These are phyloP conservation scores for Pseudorhombus dupliciocellatus DNA, from an alignment of 2,113 vertebrate species.

Conservation along the genomic window DNA sequence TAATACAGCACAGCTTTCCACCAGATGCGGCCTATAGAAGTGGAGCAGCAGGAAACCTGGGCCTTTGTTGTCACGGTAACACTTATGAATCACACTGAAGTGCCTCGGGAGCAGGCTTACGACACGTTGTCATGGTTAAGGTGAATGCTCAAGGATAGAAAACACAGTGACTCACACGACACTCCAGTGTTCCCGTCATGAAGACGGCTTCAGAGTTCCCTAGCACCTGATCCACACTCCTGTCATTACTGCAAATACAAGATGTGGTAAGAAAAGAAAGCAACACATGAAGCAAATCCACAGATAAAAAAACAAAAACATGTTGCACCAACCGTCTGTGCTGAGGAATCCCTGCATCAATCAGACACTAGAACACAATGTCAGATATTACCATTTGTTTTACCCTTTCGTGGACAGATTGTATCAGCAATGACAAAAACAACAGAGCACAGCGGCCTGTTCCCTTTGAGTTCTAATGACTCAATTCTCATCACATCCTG, in stretches of 20 bases:
- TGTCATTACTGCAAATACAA: too few species aligned
- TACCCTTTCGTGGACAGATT: not conserved
- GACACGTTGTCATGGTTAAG: not conserved
- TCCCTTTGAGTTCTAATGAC: not conserved
- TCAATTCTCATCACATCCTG: not conserved
- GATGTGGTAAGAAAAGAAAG: too few species aligned
- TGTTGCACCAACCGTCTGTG: not conserved
- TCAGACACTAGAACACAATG: not conserved
- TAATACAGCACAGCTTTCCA: too few species aligned
- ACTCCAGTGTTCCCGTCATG: too few species aligned
- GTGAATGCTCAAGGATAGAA: not conserved
- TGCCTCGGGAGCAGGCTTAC: not conserved
- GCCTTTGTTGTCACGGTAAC: not conserved
- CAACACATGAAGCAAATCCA: too few species aligned
- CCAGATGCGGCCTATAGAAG: not conserved
- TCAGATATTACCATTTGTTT: not conserved
- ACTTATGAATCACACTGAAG: not conserved
- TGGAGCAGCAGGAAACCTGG: not conserved
- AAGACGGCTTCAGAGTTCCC: too few species aligned
- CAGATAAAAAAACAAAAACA: too few species aligned
- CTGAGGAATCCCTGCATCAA: not conserved
- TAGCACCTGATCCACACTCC: too few species aligned
- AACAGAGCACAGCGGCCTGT: not conserved
- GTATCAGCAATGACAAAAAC: slow-evolving; percentile 13
- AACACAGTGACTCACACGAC: too few species aligned